Base-by-base conservation (phyloP, 2,113 vertebrate species). In the Mustela lutreola region DNA sequence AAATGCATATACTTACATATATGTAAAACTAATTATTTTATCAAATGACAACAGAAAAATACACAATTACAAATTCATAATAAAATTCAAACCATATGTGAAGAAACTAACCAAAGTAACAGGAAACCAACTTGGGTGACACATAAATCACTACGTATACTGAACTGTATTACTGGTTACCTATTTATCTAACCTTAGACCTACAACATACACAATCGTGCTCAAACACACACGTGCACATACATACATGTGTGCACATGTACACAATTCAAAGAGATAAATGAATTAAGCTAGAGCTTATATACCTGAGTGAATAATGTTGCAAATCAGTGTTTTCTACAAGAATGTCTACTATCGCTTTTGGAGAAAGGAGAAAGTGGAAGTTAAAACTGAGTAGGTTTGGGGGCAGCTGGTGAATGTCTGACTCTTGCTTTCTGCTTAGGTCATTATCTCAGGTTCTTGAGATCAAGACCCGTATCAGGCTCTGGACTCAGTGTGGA, bases 41-140 rank as follows among this genome's bases (percentile, higher is more conserved):
- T 82, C 86, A 87, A 80, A 95, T 76, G 33, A 22, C 92, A 98
- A 50, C 21, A 93, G 94, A 82, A 87, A 98, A 97, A 97, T 31
- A 92, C 7, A 31, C 87, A 94, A 78, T 90, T 73, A 86, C 10
- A 96, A 92, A 97, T 75, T 96, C 60, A 70, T 75, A 98, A 96
- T 86, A 94, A 76, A 92, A 97, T 96, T n/a, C 93, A 78, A 94
- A 73, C 58, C 71, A 24, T 56, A 95, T 7, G 1, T 50, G 89
- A 97, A 96, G 63, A 94, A 83, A 97, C n/a, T 36, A 88, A 18
- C 26, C 75, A 42, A 90, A 97, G 63, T 50, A 33, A 93, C 53
- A 26, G 4, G 62, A 95, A 92, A 36, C 33, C 79, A 97, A 97
- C 65, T 86, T 50, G 88, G 39, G 56, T 7, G 65, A 62, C 2